Percentiles rank a stretch among this genome's conserved stretches.
Conservation (phyloP, 2,888 invertebrate genomes). For the Apodemia hepburni region DNA sequence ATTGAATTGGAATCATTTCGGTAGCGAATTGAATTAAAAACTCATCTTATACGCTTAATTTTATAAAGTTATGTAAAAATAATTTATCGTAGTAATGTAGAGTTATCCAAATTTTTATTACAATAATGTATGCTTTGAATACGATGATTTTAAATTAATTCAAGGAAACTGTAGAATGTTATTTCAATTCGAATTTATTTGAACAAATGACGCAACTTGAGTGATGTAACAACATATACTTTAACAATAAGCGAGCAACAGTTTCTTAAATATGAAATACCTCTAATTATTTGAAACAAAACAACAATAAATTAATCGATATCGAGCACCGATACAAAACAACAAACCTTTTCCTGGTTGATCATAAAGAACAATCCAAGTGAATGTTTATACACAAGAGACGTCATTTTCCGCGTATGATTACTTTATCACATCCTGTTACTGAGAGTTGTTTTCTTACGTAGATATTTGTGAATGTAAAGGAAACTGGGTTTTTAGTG, state of each 20-base stretch:
- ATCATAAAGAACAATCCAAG: conserved; percentile 37
- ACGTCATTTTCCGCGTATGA: conserved; percentile 42
- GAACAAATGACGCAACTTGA: not conserved
- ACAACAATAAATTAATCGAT: not conserved
- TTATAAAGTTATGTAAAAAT: too few relatives aligned
- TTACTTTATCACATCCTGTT: conserved; percentile 47
- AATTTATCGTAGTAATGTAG: too few relatives aligned
- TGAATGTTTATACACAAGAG: conserved; percentile 40
- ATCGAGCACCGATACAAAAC: not conserved
- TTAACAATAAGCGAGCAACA: not conserved
- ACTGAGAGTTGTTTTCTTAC: conserved; percentile 42
- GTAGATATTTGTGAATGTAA: not conserved
- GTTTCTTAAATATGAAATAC: not conserved
- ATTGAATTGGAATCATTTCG: too few relatives aligned
- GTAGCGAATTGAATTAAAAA: too few relatives aligned
- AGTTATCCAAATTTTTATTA: not conserved
- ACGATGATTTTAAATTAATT: not conserved
- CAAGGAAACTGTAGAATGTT: not conserved
- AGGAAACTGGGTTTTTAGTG: not conserved
- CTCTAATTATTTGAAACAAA: not conserved
- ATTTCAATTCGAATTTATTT: not conserved
- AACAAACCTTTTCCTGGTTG: conserved; percentile 15
- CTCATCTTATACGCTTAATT: too few relatives aligned
- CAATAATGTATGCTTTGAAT: not conserved
- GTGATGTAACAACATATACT: not conserved